Evolutionary conservation across 2,797 vertebrate genomes (phyloP).

Genomic region (Myotis vivesi): DNA sequence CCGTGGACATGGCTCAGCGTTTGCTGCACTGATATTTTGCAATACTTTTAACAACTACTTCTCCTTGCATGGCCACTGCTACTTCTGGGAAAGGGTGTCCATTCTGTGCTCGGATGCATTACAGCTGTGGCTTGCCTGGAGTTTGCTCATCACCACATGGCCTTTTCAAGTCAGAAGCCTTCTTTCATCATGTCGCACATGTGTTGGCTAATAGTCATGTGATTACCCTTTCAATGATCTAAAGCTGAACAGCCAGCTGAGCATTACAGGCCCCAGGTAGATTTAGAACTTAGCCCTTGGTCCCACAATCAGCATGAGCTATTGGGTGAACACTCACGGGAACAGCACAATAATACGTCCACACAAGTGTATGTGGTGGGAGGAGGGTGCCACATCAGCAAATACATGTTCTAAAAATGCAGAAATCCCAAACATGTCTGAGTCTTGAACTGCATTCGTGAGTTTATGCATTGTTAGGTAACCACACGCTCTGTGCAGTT

Average conservation of each 20-base stretch:
- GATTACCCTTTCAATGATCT: neutral
- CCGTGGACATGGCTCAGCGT: neutral
- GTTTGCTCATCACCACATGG: neutral
- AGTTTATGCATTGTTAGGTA: neutral
- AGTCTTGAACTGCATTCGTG: neutral
- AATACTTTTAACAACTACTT: constrained; percentile 1
- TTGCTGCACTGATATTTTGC: neutral
- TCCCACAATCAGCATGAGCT: neutral
- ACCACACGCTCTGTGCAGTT: neutral
- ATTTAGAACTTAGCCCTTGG: neutral
- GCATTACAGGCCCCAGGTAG: neutral
- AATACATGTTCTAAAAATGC: neutral
- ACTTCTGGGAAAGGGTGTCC: neutral
- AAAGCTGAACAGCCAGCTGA: neutral
- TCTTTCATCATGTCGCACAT: neutral
- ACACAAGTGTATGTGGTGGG: neutral
- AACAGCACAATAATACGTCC: neutral
- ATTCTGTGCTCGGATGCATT: neutral
- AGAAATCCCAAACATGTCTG: neutral
- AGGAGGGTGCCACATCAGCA: neutral
- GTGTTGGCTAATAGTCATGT: neutral
- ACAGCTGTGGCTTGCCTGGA: neutral
- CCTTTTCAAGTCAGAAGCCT: neutral
- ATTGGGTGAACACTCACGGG: neutral
- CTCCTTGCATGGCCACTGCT: neutral